These are phyloP conservation scores for Apogon hyalosoma DNA, from an alignment of 2,797 vertebrate genomes.

Conservation along the genomic window DNA sequence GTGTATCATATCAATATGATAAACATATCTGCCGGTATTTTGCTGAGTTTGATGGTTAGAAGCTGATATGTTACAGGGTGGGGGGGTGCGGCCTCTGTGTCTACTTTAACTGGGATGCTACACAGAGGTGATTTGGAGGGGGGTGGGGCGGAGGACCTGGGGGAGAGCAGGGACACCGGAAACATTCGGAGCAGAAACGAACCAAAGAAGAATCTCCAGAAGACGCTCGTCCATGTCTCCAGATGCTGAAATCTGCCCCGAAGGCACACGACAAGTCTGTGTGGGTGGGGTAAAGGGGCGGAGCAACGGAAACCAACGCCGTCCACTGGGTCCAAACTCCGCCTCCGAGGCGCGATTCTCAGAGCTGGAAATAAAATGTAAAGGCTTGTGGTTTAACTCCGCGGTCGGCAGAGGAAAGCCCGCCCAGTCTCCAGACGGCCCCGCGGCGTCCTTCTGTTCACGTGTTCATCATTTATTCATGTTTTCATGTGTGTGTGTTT, in stretches of 20 bases:
- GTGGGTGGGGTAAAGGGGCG: constrained; percentile 55
- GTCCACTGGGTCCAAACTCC: constrained; percentile 59
- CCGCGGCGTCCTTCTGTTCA: constrained; percentile 38
- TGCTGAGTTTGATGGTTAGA: constrained; percentile 64
- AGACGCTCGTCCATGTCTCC: constrained; percentile 57
- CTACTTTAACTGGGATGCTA: constrained; percentile 58
- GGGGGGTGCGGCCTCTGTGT: constrained; percentile 57
- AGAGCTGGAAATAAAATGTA: constrained; percentile 59
- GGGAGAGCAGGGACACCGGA: constrained; percentile 37
- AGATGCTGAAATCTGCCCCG: constrained; percentile 58
- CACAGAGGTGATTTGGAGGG: constrained; percentile 50
- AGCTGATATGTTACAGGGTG: constrained; percentile 81
- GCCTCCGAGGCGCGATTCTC: constrained; percentile 37
- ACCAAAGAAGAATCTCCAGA: constrained; percentile 61
- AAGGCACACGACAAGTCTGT: constrained; percentile 81
- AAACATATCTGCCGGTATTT: constrained; percentile 82
- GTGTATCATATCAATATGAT: constrained; percentile 87
- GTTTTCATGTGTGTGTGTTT: constrained; percentile 54
- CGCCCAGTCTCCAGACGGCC: constrained; percentile 52
- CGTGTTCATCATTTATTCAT: constrained; percentile 53
- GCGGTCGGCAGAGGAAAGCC: constrained; percentile 32
- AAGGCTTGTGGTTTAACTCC: constrained; percentile 60
- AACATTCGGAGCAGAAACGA: constrained; percentile 48
- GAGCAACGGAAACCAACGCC: constrained; percentile 52
- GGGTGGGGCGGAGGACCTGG: constrained; percentile 36